Conservation (phyloP, 64 coral and sea anemone species). For the Montipora efflorescens region DNA sequence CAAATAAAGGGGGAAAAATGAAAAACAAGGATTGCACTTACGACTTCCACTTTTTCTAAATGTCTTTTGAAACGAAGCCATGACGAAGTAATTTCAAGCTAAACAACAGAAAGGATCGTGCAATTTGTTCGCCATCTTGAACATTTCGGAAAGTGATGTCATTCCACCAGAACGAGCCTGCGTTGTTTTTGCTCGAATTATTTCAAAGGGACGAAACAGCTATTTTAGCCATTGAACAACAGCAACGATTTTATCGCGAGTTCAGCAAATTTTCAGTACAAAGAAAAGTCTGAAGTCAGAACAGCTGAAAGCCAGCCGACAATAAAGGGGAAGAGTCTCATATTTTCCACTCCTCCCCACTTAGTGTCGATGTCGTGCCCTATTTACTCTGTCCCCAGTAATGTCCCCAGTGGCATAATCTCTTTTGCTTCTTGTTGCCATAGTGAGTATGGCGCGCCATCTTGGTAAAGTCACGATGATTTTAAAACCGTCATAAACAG, state of each 20-base stretch:
- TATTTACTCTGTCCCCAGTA: neutral
- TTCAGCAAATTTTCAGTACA: neutral
- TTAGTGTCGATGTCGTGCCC: neutral
- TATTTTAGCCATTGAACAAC: neutral
- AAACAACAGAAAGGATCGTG: neutral
- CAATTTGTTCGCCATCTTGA: constrained; percentile 15
- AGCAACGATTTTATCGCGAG: neutral
- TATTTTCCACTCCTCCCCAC: neutral
- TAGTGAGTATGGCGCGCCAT: constrained; percentile 21
- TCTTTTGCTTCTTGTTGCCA: neutral
- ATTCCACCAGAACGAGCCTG: neutral
- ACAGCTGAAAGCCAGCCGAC: neutral
- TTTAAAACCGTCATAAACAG: neutral
- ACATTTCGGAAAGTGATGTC: constrained; percentile 14
- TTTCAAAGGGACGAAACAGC: neutral
- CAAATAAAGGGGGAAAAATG: neutral
- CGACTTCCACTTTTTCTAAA: constrained; percentile 73
- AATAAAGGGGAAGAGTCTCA: neutral
- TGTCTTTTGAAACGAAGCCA: constrained; percentile 72
- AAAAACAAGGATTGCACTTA: constrained; percentile 44
- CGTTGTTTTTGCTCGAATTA: neutral
- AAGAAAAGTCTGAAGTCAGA: neutral
- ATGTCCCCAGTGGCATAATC: neutral
- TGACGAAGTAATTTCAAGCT: neutral
- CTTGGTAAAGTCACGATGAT: neutral